Evolutionary conservation across 2,888 invertebrate genomes (phyloP).

Genomic region (Ditylenchus weischeri): DNA sequence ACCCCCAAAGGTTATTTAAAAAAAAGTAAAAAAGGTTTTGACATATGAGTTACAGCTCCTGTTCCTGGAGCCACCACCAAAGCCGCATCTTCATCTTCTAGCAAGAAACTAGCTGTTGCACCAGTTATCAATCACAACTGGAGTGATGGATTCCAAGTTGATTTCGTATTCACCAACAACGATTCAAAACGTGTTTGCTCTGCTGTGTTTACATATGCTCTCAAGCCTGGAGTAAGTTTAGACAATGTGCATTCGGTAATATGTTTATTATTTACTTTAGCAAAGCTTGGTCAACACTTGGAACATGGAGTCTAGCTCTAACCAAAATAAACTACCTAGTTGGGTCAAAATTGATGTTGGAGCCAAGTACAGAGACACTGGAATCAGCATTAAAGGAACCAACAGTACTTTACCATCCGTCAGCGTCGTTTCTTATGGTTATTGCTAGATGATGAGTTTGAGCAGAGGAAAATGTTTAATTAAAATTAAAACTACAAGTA

Average conservation of each 20-base stretch:
- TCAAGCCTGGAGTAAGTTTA: conserved; percentile 16
- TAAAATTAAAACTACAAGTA: too few species aligned
- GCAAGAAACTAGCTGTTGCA: conserved; percentile 2
- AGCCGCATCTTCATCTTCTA: background rate
- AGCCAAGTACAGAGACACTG: background rate
- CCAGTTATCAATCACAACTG: conserved; percentile 9
- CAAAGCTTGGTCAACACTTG: too few species aligned
- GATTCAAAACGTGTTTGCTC: conserved; percentile 15
- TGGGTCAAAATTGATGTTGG: background rate
- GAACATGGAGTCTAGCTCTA: background rate
- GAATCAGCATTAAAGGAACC: conserved; percentile 8
- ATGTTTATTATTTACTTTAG: too few species aligned
- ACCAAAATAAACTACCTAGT: background rate
- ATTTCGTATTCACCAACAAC: conserved; percentile 16
- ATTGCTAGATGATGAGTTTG: background rate
- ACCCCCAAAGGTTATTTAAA: background rate
- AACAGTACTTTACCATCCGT: conserved; percentile 1
- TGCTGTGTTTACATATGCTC: conserved; percentile 8
- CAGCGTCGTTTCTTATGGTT: background rate
- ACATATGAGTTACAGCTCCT: background rate
- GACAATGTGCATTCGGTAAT: too few species aligned
- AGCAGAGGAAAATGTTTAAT: too few species aligned
- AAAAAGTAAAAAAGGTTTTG: background rate
- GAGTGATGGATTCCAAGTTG: conserved; percentile 15
- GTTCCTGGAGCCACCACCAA: background rate